Base-by-base conservation (phyloP, 2,113 vertebrate species). In the Chrysemys picta region DNA sequence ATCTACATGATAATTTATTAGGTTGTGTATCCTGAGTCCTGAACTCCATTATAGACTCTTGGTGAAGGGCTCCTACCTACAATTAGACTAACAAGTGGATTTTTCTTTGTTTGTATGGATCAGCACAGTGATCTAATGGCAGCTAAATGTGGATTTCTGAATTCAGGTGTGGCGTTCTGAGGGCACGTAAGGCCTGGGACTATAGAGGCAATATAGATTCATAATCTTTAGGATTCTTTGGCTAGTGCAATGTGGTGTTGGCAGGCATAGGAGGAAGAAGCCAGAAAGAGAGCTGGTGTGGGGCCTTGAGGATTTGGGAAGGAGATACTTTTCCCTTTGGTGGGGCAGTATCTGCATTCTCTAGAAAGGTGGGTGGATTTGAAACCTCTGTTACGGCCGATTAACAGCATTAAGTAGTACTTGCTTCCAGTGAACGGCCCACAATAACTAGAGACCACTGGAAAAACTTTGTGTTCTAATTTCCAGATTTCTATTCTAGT, bases 1-100 rank as follows among this genome's bases (percentile, higher is more conserved):
- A 78, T 12, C 38, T 78, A 22, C n/a, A 72, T 38, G 65, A 21
- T 72, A 3, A 72, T 22, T 21, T 38, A 72, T n/a, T 72, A 72
- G 5, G 8, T 72, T 38, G 13, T 47, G 42, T 47, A 5, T 72
- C n/a, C 65, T 72, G 65, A 72, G 21, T 94, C 59, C 84, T 95
- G 91, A 95, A 89, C 93, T 95, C 94, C 95, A 93, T 93, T 96
- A 94, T 88, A 91, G 94, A 84, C 92, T 94, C 94, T 72, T 72
- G 65, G 65, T 93, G 91, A 95, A 93, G 85, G 53, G 13, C 88
- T 42, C 93, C 87, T 90, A 88, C 93, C 90, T 85, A 22, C 7
- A 16, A 25, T 76, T 79, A 75, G 83, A 88, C n/a, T 56, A 56
- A 75, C 35, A 87, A 59, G 47, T 78, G 84, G 65, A 86, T 8